These are phyloP conservation scores for Mesochorus sp. DNA, from an alignment of 2,888 invertebrate species.

Conservation along the genomic window DNA sequence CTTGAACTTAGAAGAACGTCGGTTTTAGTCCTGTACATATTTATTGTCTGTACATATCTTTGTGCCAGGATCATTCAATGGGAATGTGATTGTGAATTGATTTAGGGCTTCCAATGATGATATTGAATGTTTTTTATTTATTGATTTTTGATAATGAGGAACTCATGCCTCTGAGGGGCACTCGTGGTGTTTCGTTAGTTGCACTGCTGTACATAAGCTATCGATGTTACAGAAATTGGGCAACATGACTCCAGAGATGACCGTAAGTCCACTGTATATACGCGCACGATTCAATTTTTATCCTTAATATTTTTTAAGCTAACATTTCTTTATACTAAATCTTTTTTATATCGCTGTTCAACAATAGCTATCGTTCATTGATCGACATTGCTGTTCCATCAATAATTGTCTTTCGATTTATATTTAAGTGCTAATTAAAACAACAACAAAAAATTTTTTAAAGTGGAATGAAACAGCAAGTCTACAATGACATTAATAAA, in stretches of 20 bases:
- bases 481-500: neutral
- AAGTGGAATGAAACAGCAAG: neutral
- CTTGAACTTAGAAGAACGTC: constrained; percentile 55
- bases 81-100: constrained; percentile 10
- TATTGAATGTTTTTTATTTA: constrained; percentile 5
- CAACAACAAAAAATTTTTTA: neutral
- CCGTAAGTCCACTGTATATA: constrained; percentile 82
- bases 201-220: constrained; percentile 82
- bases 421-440: neutral
- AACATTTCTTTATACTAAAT: too few species aligned
- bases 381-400: constrained; percentile 16
- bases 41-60: constrained; percentile 19
- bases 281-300: constrained; percentile 67
- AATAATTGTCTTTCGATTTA: neutral
- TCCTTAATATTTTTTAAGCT: constrained; percentile 11
- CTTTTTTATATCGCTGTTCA: neutral
- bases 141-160: constrained; percentile 28
- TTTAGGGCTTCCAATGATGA: constrained; percentile 27
- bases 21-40: constrained; percentile 30
- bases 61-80: constrained; percentile 23
- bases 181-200: constrained; percentile 67
- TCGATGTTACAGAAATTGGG: constrained; percentile 82
- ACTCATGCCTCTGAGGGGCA: constrained; percentile 31
- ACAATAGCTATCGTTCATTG: neutral
- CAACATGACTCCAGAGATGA: constrained; percentile 82